These are phyloP conservation scores for Anabas testudineus DNA, from an alignment of 2,797 vertebrate genomes.

Conservation along the genomic window DNA sequence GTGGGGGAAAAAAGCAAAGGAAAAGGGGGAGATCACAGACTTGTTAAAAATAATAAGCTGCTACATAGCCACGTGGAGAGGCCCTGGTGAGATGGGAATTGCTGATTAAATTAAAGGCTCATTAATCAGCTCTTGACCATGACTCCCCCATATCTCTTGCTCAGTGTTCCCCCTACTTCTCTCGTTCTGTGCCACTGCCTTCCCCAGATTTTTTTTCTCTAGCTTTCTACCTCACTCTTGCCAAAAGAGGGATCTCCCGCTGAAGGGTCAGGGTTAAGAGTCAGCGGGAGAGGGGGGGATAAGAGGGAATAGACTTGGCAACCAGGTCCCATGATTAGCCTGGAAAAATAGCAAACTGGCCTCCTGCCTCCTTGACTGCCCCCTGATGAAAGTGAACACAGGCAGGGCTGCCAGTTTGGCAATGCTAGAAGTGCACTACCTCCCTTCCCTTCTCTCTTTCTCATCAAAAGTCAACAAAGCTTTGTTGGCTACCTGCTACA, in stretches of 20 bases:
- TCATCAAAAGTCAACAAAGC: slow-evolving; percentile 43
- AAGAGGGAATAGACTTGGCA: slow-evolving; percentile 44
- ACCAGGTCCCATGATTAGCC: slow-evolving; percentile 52
- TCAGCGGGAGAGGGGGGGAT: slow-evolving; percentile 45
- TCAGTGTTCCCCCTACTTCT: slow-evolving; percentile 83
- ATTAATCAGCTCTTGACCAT: slow-evolving; percentile 91
- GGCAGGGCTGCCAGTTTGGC: slow-evolving; percentile 41
- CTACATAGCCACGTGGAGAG: slow-evolving; percentile 88
- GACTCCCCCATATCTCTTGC: slow-evolving; percentile 85
- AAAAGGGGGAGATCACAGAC: slow-evolving; percentile 87
- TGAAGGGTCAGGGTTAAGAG: slow-evolving; percentile 67
- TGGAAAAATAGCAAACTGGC: slow-evolving; percentile 63
- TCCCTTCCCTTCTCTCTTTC: neutral
- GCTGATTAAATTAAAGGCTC: slow-evolving; percentile 95
- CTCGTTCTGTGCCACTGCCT: slow-evolving; percentile 81
- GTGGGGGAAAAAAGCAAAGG: slow-evolving; percentile 41
- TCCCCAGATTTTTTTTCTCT: slow-evolving; percentile 12
- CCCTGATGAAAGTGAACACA: slow-evolving; percentile 47
- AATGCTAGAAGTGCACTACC: slow-evolving; percentile 19
- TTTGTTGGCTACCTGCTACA: slow-evolving; percentile 26
- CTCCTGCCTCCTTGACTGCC: slow-evolving; percentile 42
- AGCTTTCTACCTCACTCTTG: slow-evolving; percentile 29
- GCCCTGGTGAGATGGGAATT: slow-evolving; percentile 85
- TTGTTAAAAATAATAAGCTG: slow-evolving; percentile 93
- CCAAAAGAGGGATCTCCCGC: slow-evolving; percentile 58